Evolutionary conservation across 2,888 invertebrate genomes (phyloP), one percentile per base, ranked within the genome.

Genomic region (Tipula vernalis): DNA sequence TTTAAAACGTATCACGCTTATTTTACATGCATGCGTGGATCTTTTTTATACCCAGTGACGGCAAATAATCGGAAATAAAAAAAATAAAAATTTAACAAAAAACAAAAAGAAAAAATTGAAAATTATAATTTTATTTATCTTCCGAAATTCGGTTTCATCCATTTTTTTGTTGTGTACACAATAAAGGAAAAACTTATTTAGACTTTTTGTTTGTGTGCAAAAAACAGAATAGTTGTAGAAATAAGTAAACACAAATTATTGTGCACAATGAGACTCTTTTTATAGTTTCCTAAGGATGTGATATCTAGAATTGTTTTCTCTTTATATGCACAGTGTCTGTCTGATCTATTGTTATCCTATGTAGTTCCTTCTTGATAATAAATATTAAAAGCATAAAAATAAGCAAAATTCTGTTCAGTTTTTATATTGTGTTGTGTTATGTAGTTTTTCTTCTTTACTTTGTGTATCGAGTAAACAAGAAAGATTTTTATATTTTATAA

Each of bases 281-380:
- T 71, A 71, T 71, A 71, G 71, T 71, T 71, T 71, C 71, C 71
- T 71, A 71, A 71, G 71, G 71, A 71, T 71, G 71, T 71, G 71
- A 71, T 18, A 71, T 71, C 71, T 28, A 18, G 71, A 71, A 71
- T 28, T 71, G 28, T 71, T 71, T 71, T 71, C 71, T 71, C 3
- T 71, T n/a, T 28, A 28, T 28, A 28, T 28, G 71, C 28, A 71
- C 28, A 71, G 71, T 71, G 71, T 71, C 71, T 71, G 71, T 71
- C 71, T 71, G 71, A 71, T 71, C 71, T 71, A 71, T 71, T 71
- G 71, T 71, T 71, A 71, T 71, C 71, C 71, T 28, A 28, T 71
- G 18, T 71, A 28, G 71, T 71, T 71, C 71, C 71, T 71, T 71
- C 71, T 71, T 71, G 71, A 71, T 71, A 71, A 71, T 71, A 71